Evolutionary conservation across 2,888 invertebrate species (phyloP).

Genomic region (Salpingus planirostris): DNA sequence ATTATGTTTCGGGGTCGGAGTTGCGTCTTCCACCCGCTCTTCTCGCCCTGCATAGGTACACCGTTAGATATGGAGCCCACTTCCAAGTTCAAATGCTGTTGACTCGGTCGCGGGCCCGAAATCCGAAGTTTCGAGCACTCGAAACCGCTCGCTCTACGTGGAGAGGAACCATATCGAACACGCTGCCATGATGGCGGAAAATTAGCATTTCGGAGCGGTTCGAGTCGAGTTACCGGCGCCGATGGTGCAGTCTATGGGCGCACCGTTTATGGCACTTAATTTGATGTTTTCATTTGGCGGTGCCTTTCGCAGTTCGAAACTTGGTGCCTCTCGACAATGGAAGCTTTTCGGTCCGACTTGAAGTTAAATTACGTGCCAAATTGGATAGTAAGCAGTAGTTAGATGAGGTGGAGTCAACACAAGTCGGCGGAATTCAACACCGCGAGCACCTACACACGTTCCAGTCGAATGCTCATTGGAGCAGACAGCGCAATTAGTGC

Average conservation of each 20-base stretch:
- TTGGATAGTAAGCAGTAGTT: constrained; percentile 4
- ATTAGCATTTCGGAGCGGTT: too few species aligned
- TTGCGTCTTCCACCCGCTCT: not conserved
- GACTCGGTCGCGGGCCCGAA: too few species aligned
- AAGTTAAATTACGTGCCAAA: constrained; percentile 9
- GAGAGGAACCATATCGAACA: too few species aligned
- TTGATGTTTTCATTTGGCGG: too few species aligned
- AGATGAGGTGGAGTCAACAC: constrained; percentile 2
- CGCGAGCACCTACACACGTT: not conserved
- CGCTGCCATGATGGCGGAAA: too few species aligned
- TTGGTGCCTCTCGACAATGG: not conserved
- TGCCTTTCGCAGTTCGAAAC: too few species aligned
- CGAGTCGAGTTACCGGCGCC: too few species aligned
- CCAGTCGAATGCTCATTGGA: constrained; percentile 1
- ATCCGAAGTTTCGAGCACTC: too few species aligned
- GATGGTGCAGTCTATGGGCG: too few species aligned
- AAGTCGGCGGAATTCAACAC: constrained; percentile 6
- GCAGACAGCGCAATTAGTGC: constrained; percentile 1
- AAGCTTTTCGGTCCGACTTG: not conserved
- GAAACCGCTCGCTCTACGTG: too few species aligned
- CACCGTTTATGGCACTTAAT: too few species aligned
- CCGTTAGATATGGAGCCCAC: not conserved
- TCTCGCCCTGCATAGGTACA: not conserved
- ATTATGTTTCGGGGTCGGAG: constrained; percentile 7
- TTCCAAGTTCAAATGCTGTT: not conserved